A percentile compares a stretch with the other conserved stretches of the same genome.
phyloP scores from a whole-genome alignment of 2,797 vertebrate genomes.

The Neoniphon sammara region DNA sequence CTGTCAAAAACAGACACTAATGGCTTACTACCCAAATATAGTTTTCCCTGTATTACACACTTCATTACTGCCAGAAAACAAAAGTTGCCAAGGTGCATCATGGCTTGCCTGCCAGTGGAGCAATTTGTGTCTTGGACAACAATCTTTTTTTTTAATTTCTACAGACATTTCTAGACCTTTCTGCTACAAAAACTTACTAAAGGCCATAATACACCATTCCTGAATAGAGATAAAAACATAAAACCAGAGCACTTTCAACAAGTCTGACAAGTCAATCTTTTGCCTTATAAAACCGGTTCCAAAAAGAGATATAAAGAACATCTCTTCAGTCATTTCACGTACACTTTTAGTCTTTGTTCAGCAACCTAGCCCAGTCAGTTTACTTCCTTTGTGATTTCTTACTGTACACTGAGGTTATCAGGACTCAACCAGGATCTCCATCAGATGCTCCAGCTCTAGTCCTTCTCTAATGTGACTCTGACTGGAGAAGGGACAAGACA shows the following conservation, averaged over 20 bases:
- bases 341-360: constrained; percentile 16
- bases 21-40: neutral
- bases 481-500: constrained; percentile 47
- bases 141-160: constrained; percentile 5
- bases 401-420: constrained; percentile 52
- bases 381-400: neutral
- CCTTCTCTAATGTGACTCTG: constrained; percentile 74
- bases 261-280: constrained; percentile 9
- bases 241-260: neutral
- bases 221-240: constrained; percentile 1
- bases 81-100: constrained; percentile 16
- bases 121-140: constrained; percentile 25
- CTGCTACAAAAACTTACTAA: constrained; percentile 37
- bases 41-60: neutral
- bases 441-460: constrained; percentile 85
- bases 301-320: too few relatives aligned
- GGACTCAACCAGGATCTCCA: constrained; percentile 86
- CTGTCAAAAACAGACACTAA: too few relatives aligned
- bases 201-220: constrained; percentile 17
- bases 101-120: neutral
- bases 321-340: neutral
- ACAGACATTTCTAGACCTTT: constrained; percentile 34
- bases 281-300: neutral
- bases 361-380: neutral
- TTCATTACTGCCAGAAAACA: neutral